Evolutionary conservation across 2,888 invertebrate species (phyloP).

Genomic region (Cremastobaeus sp.): DNA sequence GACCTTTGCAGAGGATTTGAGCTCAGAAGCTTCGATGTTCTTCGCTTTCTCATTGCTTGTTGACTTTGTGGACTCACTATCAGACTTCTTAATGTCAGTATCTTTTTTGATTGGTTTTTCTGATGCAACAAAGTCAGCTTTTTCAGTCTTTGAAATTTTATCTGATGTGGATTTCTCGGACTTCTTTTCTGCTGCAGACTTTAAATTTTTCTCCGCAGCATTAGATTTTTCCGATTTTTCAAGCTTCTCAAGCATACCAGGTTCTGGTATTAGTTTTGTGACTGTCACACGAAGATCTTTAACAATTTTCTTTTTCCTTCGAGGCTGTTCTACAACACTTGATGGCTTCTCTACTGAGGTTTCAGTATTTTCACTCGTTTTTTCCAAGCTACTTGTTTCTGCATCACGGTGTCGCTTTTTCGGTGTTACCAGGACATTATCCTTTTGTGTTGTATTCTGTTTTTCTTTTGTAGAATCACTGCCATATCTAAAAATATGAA

Average conservation of each 20-base stretch:
- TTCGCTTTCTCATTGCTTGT: conserved; percentile 75
- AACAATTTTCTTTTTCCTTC: conserved; percentile 75
- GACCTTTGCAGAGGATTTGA: conserved; percentile 26
- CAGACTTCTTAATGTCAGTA: conserved; percentile 41
- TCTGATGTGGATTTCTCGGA: conserved; percentile 77
- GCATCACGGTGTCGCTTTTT: conserved; percentile 87
- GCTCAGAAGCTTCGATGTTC: conserved; percentile 11
- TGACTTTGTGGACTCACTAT: conserved; percentile 60
- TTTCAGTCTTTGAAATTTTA: conserved; percentile 71
- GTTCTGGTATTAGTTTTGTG: conserved; percentile 72
- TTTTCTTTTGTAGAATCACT: conserved; percentile 66
- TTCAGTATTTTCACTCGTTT: conserved; percentile 61
- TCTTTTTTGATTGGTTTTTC: conserved; percentile 57
- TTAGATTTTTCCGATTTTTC: conserved; percentile 65
- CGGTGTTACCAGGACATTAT: conserved; percentile 81
- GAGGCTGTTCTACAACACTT: conserved; percentile 71
- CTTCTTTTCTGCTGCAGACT: conserved; percentile 76
- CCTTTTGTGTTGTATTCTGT: conserved; percentile 65
- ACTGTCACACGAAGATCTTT: conserved; percentile 76
- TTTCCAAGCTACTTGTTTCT: conserved; percentile 73
- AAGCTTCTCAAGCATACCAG: conserved; percentile 60
- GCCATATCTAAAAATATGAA: conserved; percentile 64
- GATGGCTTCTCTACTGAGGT: conserved; percentile 65
- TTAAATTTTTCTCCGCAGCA: conserved; percentile 62
- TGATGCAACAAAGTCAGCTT: conserved; percentile 26